phyloP scores from a whole-genome alignment of 1,140 invertebrate species.

The Bombus picipes region DNA sequence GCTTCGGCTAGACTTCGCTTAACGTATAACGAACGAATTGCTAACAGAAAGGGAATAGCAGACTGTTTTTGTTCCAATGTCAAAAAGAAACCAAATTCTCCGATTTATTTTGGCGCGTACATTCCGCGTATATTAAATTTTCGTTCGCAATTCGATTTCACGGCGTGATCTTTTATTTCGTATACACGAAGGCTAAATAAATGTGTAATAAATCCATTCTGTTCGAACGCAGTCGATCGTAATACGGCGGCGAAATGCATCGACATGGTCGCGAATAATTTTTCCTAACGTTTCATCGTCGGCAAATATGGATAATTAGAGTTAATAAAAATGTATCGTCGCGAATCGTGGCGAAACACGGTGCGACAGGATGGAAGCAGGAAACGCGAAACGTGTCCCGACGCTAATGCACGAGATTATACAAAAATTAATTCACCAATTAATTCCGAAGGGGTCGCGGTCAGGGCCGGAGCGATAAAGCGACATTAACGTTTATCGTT shows the following conservation, averaged over 20 bases:
- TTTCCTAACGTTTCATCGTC: neutral
- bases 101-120: too few species aligned
- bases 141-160: neutral
- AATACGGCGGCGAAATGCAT: neutral
- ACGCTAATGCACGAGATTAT: conserved; percentile 26
- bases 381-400: neutral
- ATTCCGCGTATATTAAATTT: neutral
- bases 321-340: conserved; percentile 24
- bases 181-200: neutral
- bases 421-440: conserved; percentile 66
- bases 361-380: neutral
- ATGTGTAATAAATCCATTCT: neutral
- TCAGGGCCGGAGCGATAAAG: conserved; percentile 56
- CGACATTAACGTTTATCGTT: conserved; percentile 69
- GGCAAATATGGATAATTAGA: neutral
- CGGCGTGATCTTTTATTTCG: too few species aligned
- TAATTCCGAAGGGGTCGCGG: conserved; percentile 51
- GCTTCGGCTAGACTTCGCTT: neutral
- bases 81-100: neutral
- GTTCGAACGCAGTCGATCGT: neutral
- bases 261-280: neutral
- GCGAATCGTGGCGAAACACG: neutral
- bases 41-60: neutral
- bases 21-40: neutral
- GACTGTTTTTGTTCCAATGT: neutral